Conservation (phyloP, 1,140 invertebrate genomes). For the Riptortus pedestris region DNA sequence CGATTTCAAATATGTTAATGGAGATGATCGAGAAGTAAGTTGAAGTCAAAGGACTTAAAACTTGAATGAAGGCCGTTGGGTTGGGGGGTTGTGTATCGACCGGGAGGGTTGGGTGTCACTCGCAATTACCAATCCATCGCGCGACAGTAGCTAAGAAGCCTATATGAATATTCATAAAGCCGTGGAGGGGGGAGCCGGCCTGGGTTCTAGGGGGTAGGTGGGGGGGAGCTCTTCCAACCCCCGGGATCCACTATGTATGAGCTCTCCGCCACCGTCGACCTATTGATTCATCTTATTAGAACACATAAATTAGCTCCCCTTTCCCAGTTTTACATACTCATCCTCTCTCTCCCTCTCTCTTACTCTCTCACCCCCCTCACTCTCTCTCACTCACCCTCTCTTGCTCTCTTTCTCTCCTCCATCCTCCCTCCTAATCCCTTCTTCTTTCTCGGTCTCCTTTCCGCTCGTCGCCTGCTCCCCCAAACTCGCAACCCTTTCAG, state of each 20-base stretch:
- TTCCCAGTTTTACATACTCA: constrained; percentile 8
- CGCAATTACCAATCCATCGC: constrained; percentile 29
- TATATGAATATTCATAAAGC: constrained; percentile 28
- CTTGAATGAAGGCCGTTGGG: background rate
- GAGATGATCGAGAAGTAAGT: background rate
- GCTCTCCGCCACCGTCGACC: background rate
- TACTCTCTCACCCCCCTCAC: background rate
- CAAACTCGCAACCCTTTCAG: too few species aligned
- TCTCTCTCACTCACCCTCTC: background rate
- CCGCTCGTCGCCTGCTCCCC: too few species aligned
- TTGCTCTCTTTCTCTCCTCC: background rate
- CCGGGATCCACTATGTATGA: constrained; percentile 9
- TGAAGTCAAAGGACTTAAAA: background rate
- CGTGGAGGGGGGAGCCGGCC: background rate
- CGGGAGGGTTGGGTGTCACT: constrained; percentile 24
- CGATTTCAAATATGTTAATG: background rate
- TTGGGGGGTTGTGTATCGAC: constrained; percentile 19
- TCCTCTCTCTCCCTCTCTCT: background rate
- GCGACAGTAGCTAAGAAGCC: constrained; percentile 28
- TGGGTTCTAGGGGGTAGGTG: background rate
- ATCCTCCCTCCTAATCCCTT: too few species aligned
- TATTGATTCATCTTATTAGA: constrained; percentile 20
- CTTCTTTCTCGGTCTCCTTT: too few species aligned
- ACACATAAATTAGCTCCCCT: constrained; percentile 9
- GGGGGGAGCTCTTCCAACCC: background rate